Percentiles rank a stretch among this genome's conserved stretches.
Conservation (phyloP, 2,888 invertebrate species). For the Clivina fossor region DNA sequence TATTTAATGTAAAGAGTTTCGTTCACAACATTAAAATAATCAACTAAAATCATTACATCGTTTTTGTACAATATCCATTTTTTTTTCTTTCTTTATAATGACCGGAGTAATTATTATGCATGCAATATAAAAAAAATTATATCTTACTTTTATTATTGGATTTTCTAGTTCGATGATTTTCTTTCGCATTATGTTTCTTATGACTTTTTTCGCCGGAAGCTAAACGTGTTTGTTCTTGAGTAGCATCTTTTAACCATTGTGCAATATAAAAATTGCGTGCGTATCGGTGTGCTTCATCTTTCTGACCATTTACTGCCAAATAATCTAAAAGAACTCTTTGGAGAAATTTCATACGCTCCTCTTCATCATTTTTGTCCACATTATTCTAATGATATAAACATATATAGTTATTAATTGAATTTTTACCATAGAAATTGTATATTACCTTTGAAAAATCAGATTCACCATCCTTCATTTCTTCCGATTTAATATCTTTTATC, state of each 20-base stretch:
- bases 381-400: constrained; percentile 57
- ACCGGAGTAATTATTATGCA: too few species aligned
- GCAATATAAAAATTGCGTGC: constrained; percentile 94
- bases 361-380: constrained; percentile 70
- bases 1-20: constrained; percentile 41
- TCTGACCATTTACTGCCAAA: constrained; percentile 87
- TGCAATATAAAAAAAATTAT: constrained; percentile 49
- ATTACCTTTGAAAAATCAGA: too few species aligned
- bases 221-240: constrained; percentile 70
- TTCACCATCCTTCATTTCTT: constrained; percentile 78
- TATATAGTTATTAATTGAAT: constrained; percentile 7
- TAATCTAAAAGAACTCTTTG: constrained; percentile 90
- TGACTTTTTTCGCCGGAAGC: constrained; percentile 63
- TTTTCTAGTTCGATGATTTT: constrained; percentile 47
- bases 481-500: constrained; percentile 84
- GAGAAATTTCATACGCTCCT: constrained; percentile 83
- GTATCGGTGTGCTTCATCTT: constrained; percentile 85
- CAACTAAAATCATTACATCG: too few species aligned
- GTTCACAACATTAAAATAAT: constrained; percentile 19
- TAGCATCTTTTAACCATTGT: constrained; percentile 91
- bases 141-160: constrained; percentile 41
- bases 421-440: constrained; percentile 69
- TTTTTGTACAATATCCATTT: too few species aligned
- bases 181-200: constrained; percentile 53
- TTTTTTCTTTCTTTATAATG: too few species aligned